phyloP scores from a whole-genome alignment of 2,113 vertebrate species.

The Jaculus jaculus region DNA sequence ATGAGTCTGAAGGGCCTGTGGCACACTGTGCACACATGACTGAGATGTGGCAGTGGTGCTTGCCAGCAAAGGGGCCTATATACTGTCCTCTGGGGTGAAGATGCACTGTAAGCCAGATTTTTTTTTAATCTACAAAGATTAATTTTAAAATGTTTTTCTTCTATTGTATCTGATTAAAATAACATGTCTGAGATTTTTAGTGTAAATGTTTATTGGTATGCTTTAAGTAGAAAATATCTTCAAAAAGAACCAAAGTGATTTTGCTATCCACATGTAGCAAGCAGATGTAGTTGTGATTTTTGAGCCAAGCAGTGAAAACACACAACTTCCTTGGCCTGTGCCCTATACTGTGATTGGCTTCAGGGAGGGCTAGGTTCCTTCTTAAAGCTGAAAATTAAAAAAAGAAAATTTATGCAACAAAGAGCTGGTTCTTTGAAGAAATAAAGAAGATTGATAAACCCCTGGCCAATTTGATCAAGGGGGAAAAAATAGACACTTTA shows the following conservation, averaged over 20 bases:
- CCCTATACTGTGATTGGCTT: conserved; percentile 29
- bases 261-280: conserved; percentile 50
- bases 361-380: conserved; percentile 67
- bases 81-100: no score
- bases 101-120: no score
- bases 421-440: no score
- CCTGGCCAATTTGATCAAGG: no score
- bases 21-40: conserved; percentile 47
- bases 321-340: no score
- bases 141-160: no score
- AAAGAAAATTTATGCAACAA: no score
- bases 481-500: no score
- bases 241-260: conserved; percentile 31
- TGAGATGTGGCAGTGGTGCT: neutral
- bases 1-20: conserved; percentile 84
- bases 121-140: no score
- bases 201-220: conserved; percentile 83
- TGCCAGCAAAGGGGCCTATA: neutral
- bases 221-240: conserved; percentile 74
- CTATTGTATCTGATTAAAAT: no score
- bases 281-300: neutral
- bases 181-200: conserved; percentile 70
- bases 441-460: no score
- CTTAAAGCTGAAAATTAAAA: conserved; percentile 76
- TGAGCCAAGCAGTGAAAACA: neutral